phyloP scores from a whole-genome alignment of 2,797 vertebrate species.

The Artibeus jamaicensis region DNA sequence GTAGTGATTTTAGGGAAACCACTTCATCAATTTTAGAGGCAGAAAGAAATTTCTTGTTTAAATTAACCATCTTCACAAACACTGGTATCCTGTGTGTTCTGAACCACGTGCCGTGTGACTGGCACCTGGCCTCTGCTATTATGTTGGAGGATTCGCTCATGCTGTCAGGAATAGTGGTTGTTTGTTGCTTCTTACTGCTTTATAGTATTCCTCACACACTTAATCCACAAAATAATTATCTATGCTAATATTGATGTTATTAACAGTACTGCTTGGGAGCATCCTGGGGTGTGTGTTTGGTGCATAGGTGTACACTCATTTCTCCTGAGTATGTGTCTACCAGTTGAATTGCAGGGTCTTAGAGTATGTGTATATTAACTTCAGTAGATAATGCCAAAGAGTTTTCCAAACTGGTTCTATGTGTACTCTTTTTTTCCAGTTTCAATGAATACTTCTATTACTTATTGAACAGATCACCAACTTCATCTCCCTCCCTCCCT shows the following conservation, averaged over 20 bases:
- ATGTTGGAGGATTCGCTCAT: neutral
- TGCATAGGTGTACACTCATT: neutral
- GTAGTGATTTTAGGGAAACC: neutral
- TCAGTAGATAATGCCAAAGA: neutral
- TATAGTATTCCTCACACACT: neutral
- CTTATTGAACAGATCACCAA: no score
- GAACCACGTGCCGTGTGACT: neutral
- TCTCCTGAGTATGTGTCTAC: neutral
- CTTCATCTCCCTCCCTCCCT: no score
- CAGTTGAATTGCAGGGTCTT: neutral
- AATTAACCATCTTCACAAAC: neutral
- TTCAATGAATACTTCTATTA: no score
- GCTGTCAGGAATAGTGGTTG: neutral
- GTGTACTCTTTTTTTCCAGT: neutral
- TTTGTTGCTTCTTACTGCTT: neutral
- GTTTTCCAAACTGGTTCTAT: neutral
- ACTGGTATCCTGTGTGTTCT: neutral
- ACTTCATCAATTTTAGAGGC: neutral
- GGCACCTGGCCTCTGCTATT: neutral
- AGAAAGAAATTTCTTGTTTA: neutral
- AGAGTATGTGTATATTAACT: neutral
- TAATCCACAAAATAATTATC: neutral
- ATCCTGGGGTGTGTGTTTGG: neutral
- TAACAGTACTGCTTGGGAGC: neutral
- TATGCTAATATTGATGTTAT: neutral